These are phyloP conservation scores for Hemitrygon akajei DNA, from an alignment of 2,797 vertebrate species.

Conservation along the genomic window DNA sequence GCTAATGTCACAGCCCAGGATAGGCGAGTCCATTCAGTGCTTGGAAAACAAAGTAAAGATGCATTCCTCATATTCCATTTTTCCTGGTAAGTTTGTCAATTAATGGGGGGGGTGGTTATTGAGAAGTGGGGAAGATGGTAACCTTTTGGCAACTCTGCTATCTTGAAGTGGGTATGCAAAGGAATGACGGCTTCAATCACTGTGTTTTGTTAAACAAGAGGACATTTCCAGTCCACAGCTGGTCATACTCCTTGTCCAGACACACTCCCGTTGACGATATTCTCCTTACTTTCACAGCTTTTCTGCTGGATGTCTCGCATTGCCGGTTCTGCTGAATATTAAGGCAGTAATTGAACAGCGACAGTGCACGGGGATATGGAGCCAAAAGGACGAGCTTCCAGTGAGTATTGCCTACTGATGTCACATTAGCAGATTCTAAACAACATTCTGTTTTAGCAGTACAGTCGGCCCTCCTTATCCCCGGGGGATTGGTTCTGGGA, in stretches of 20 bases:
- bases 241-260: neutral
- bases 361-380: conserved; percentile 83
- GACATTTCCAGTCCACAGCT: neutral
- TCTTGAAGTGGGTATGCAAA: neutral
- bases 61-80: neutral
- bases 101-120: neutral
- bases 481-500: too few relatives aligned
- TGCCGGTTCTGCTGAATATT: conserved; percentile 86
- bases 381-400: conserved; percentile 81
- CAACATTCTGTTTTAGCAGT: neutral
- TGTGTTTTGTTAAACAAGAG: neutral
- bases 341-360: conserved; percentile 85
- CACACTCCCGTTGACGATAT: neutral
- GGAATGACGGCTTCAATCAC: neutral
- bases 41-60: neutral
- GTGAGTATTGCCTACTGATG: conserved; percentile 51
- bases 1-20: too few relatives aligned
- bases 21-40: too few relatives aligned
- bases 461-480: too few relatives aligned
- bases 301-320: conserved; percentile 80
- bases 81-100: neutral
- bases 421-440: too few relatives aligned
- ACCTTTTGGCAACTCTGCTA: neutral
- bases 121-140: neutral
- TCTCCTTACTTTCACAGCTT: conserved; percentile 54